Evolutionary conservation across 2,888 invertebrate species (phyloP).

Genomic region (Terebella lapidaria): DNA sequence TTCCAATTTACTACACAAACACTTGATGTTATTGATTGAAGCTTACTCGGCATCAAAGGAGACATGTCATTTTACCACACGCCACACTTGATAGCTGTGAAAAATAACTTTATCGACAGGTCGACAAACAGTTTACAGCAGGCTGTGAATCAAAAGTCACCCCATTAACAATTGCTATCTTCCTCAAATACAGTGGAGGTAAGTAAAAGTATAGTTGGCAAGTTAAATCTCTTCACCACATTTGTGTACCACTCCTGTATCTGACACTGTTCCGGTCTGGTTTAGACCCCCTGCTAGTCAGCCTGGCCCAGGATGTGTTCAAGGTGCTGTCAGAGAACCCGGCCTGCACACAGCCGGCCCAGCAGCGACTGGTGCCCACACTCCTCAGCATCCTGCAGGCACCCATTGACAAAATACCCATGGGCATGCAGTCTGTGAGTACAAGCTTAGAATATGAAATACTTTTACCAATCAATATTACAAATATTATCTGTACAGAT

Average conservation of each 20-base stretch:
- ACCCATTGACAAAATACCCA: slow-evolving; percentile 51
- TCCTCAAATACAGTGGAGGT: slow-evolving; percentile 62
- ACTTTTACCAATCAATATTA: no score
- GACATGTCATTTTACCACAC: no score
- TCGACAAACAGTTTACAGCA: slow-evolving; percentile 64
- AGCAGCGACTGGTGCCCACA: slow-evolving; percentile 65
- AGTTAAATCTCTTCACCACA: background rate
- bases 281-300: slow-evolving; percentile 62
- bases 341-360: slow-evolving; percentile 60
- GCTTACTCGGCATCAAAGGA: no score
- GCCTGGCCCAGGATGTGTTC: slow-evolving; percentile 64
- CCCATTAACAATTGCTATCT: slow-evolving; percentile 65
- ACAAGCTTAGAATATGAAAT: background rate
- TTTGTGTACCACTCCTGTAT: background rate
- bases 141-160: slow-evolving; percentile 62
- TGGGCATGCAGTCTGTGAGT: slow-evolving; percentile 54
- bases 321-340: slow-evolving; percentile 62
- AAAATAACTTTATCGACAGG: no score
- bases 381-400: slow-evolving; percentile 61
- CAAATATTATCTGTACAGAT: no score
- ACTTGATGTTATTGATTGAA: no score
- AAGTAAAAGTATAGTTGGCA: no score
- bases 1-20: no score
- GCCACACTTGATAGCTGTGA: no score
- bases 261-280: slow-evolving; percentile 10